Evolutionary conservation across 2,888 invertebrate genomes (phyloP).

Genomic region (Dryococelus australis): DNA sequence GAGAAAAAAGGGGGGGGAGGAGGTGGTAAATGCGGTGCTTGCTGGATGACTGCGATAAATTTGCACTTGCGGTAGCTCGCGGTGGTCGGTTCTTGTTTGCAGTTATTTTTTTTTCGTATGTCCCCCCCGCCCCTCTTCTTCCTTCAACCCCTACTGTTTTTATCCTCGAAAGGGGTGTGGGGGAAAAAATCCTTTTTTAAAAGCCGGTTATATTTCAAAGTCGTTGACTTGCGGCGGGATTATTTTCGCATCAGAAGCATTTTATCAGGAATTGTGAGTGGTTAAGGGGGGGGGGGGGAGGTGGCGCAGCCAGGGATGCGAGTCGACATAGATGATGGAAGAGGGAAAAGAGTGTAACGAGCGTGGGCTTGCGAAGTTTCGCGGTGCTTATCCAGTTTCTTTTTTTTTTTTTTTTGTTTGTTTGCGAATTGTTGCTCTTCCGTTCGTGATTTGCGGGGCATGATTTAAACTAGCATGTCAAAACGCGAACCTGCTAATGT

Average conservation of each 20-base stretch:
- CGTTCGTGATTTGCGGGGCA: neutral
- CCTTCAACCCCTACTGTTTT: conserved; percentile 13
- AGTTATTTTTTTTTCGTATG: conserved; percentile 32
- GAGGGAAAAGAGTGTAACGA: neutral
- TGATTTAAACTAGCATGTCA: neutral
- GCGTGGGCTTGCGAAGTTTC: neutral
- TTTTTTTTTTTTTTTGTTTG: neutral
- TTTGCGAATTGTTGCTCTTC: neutral
- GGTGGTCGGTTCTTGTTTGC: conserved; percentile 37
- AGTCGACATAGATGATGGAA: neutral
- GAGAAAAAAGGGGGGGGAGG: neutral
- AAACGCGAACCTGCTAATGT: neutral
- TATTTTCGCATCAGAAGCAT: conserved; percentile 33
- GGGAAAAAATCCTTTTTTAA: conserved; percentile 28
- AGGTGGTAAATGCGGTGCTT: conserved; percentile 24
- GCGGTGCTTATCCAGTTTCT: neutral
- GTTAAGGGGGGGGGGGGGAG: neutral
- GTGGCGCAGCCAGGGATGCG: too few relatives aligned
- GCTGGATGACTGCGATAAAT: conserved; percentile 37
- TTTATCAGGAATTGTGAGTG: conserved; percentile 31
- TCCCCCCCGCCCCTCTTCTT: neutral
- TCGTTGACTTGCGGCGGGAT: conserved; percentile 29
- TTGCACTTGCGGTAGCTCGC: conserved; percentile 29
- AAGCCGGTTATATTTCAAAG: conserved; percentile 27
- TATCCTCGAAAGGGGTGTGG: neutral